phyloP scores from a whole-genome alignment of 2,113 vertebrate species.

The Mirza zaza region DNA sequence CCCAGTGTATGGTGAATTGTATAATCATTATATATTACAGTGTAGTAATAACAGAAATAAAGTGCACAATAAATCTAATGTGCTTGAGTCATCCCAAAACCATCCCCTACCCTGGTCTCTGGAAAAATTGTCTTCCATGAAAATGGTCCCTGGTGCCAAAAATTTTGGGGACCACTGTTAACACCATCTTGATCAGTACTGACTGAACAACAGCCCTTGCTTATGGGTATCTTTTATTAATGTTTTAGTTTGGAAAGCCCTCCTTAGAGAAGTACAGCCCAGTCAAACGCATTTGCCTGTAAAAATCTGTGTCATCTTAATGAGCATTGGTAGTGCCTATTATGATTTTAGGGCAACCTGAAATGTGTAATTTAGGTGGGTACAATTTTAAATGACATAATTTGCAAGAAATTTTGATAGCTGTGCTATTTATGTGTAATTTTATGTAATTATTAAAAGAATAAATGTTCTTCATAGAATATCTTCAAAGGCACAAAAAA shows the following conservation, averaged over 20 bases:
- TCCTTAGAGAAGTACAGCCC: background rate
- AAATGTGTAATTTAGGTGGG: constrained; percentile 18
- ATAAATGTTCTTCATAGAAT: constrained; percentile 1
- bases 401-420: constrained; percentile 33
- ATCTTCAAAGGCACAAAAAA: background rate
- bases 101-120: no score
- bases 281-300: background rate
- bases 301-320: constrained; percentile 8
- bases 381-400: constrained; percentile 9
- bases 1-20: no score
- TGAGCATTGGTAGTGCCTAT: background rate
- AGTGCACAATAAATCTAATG: no score
- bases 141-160: no score
- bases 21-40: no score
- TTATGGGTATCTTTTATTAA: background rate
- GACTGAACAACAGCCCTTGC: background rate
- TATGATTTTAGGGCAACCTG: background rate
- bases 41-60: no score
- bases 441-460: constrained; percentile 10
- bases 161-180: no score
- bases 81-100: no score
- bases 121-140: no score
- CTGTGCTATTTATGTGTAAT: background rate
- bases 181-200: background rate
- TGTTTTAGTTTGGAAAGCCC: background rate